Percentiles rank a stretch among this genome's conserved stretches.
phyloP scores from a whole-genome alignment of 1,140 invertebrate species.

The Atta cephalotes region DNA sequence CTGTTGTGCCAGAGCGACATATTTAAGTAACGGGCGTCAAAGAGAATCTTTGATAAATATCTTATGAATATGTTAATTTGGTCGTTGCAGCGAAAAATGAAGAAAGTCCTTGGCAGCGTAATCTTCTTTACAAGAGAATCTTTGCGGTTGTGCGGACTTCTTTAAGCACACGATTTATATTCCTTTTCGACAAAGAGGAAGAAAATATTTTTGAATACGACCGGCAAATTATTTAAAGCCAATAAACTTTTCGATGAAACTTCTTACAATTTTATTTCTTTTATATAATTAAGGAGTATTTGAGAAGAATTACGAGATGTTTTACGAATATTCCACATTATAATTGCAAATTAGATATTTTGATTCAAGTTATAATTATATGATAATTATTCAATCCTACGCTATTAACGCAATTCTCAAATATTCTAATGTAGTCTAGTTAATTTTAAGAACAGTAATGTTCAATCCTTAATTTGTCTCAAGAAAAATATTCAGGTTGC shows the following conservation, averaged over 20 bases:
- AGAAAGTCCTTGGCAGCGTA: conserved; percentile 70
- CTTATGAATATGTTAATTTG: conserved; percentile 76
- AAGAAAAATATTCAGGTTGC: conserved; percentile 21
- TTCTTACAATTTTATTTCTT: not conserved
- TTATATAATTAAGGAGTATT: not conserved
- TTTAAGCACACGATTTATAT: conserved; percentile 74
- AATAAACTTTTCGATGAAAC: not conserved
- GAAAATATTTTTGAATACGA: conserved; percentile 46
- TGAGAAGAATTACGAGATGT: not conserved
- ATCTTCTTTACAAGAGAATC: conserved; percentile 72
- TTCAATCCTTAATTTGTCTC: conserved; percentile 53
- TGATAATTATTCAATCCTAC: conserved; percentile 16
- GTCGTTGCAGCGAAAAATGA: conserved; percentile 67
- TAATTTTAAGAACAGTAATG: conserved; percentile 35
- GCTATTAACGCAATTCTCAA: not conserved
- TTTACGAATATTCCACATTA: not conserved
- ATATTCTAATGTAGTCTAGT: conserved; percentile 45
- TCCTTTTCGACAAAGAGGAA: conserved; percentile 59
- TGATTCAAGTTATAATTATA: conserved; percentile 14
- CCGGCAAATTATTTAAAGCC: conserved; percentile 23
- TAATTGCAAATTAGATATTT: conserved; percentile 10
- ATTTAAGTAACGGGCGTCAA: conserved; percentile 72
- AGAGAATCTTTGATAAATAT: conserved; percentile 75
- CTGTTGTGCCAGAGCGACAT: conserved; percentile 44
- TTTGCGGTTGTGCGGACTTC: conserved; percentile 47